Conservation (phyloP, 92 coral and sea anemone species). For the Palythoa grandis region DNA sequence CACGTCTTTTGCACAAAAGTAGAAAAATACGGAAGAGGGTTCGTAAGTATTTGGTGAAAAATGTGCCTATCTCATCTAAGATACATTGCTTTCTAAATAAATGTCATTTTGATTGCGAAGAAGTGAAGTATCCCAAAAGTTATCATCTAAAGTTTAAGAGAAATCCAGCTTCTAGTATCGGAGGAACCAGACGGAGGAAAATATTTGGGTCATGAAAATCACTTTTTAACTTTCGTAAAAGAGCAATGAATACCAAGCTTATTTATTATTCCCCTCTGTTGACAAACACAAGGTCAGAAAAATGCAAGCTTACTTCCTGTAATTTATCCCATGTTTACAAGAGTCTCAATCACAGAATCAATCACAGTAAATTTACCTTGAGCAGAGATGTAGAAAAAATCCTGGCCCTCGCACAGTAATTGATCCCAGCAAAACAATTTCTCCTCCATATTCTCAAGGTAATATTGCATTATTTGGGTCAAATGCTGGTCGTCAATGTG, state of each 20-base stretch:
- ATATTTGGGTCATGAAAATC: background rate
- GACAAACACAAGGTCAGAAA: background rate
- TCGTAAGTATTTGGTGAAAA: slow-evolving; percentile 39
- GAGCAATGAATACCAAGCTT: too few species aligned
- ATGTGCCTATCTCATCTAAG: slow-evolving; percentile 46
- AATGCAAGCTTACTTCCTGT: too few species aligned
- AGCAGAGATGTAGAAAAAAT: slow-evolving; percentile 1
- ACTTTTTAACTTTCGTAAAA: too few species aligned
- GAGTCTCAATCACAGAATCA: slow-evolving; percentile 46
- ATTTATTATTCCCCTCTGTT: too few species aligned
- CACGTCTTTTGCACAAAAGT: too few species aligned
- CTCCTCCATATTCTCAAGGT: slow-evolving; percentile 49
- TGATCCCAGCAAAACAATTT: slow-evolving; percentile 40
- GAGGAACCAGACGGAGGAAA: slow-evolving; percentile 40
- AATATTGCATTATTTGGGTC: background rate
- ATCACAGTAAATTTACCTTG: slow-evolving; percentile 21
- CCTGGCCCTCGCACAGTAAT: slow-evolving; percentile 40
- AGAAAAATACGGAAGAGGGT: too few species aligned
- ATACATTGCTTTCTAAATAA: slow-evolving; percentile 43
- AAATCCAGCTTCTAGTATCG: slow-evolving; percentile 41
- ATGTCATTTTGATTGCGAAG: slow-evolving; percentile 33
- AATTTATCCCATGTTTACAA: background rate
- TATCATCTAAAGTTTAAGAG: slow-evolving; percentile 28
- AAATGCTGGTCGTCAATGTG: background rate
- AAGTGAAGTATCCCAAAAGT: slow-evolving; percentile 27